A percentile compares a stretch with the other conserved stretches of the same genome.
These are phyloP conservation scores for Labroides dimidiatus DNA, from an alignment of 2,797 vertebrate genomes.

Conservation along the genomic window DNA sequence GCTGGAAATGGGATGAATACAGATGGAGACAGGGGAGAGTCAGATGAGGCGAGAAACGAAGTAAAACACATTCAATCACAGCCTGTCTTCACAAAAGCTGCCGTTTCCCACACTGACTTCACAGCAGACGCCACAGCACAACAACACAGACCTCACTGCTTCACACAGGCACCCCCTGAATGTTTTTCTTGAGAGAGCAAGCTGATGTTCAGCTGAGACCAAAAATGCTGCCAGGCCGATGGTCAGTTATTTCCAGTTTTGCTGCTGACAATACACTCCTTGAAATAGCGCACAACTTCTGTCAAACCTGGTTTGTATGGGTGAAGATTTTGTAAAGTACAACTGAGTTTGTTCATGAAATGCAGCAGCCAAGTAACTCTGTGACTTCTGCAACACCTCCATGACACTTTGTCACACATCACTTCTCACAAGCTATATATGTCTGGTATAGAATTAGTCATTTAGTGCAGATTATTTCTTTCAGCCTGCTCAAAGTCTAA, in stretches of 20 bases:
- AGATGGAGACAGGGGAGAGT: slow-evolving; percentile 5
- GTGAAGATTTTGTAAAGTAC: slow-evolving; percentile 1
- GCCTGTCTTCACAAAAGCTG: slow-evolving; percentile 24
- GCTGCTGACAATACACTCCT: slow-evolving; percentile 60
- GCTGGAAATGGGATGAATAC: slow-evolving; percentile 23
- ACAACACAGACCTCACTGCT: not conserved
- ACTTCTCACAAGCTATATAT: no score
- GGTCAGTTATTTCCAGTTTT: slow-evolving; percentile 43
- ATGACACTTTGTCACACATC: no score
- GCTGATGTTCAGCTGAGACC: slow-evolving; percentile 26
- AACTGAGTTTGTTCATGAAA: not conserved
- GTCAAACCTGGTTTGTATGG: slow-evolving; percentile 45
- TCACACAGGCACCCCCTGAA: slow-evolving; percentile 1
- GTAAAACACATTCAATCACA: slow-evolving; percentile 24
- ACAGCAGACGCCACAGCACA: slow-evolving; percentile 29
- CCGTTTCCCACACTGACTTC: slow-evolving; percentile 41
- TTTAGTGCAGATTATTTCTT: no score
- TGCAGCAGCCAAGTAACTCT: not conserved
- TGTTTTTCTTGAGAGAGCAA: slow-evolving; percentile 15
- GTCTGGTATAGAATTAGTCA: no score
- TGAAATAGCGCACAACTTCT: slow-evolving; percentile 57
- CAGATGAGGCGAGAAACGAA: slow-evolving; percentile 21
- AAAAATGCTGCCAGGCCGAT: slow-evolving; percentile 17
- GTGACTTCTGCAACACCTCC: not conserved
- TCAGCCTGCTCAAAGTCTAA: slow-evolving; percentile 9